Conservation (phyloP, 2,888 invertebrate genomes). For the Drosophila helvetica region DNA sequence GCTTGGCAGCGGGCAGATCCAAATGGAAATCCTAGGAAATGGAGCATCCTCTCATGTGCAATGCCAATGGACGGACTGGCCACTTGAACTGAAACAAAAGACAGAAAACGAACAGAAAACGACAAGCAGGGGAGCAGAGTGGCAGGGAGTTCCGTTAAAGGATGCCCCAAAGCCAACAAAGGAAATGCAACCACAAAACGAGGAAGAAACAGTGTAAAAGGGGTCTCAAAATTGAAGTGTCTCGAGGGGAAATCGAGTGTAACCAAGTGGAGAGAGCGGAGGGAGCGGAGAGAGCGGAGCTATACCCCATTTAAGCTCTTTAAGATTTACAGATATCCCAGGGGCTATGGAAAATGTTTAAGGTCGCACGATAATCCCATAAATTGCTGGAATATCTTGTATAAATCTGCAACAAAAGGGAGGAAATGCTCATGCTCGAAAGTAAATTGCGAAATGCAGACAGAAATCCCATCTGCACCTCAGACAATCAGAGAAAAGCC, state of each 20-base stretch:
- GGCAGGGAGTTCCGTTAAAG: conserved; percentile 18
- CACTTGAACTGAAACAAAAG: conserved; percentile 49
- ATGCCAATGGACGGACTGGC: conserved; percentile 29
- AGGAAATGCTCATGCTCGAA: neutral
- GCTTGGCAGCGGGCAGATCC: neutral
- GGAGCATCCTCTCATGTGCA: conserved; percentile 48
- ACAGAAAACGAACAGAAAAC: conserved; percentile 4
- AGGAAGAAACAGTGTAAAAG: neutral
- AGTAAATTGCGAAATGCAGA: neutral
- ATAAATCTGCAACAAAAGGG: neutral
- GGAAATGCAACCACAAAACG: conserved; percentile 16
- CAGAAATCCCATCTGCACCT: neutral
- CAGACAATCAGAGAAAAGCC: neutral
- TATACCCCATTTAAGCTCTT: conserved; percentile 22
- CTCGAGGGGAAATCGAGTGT: conserved; percentile 47
- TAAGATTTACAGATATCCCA: conserved; percentile 1
- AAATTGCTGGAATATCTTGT: neutral
- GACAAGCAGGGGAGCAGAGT: neutral
- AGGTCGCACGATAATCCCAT: neutral
- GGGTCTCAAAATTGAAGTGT: conserved; percentile 40
- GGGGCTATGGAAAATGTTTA: neutral
- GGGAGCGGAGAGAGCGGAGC: conserved; percentile 9
- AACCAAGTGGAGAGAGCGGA: conserved; percentile 25
- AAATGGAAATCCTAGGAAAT: conserved; percentile 50
- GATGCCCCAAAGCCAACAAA: conserved; percentile 48